These are phyloP conservation scores for Agapostemon virescens DNA, from an alignment of 2,888 invertebrate species.

Conservation along the genomic window DNA sequence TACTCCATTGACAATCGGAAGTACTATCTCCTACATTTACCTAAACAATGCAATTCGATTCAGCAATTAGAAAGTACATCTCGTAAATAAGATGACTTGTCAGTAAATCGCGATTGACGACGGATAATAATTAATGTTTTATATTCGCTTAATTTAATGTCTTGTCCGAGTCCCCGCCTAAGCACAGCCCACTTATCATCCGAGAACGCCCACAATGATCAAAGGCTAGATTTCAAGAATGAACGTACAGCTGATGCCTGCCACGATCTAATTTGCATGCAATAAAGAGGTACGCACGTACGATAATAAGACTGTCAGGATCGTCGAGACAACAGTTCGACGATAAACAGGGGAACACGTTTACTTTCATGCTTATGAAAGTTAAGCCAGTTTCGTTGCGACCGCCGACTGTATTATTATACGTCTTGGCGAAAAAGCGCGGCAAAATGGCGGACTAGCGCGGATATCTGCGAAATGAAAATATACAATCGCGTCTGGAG, in stretches of 20 bases:
- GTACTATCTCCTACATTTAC: background rate
- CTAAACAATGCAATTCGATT: background rate
- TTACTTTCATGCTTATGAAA: conserved; percentile 31
- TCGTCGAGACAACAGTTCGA: background rate
- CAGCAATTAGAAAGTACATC: background rate
- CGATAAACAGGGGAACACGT: conserved; percentile 9
- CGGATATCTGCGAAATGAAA: background rate
- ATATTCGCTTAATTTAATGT: background rate
- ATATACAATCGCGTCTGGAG: background rate
- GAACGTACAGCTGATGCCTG: background rate
- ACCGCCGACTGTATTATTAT: background rate
- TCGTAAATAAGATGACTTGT: background rate
- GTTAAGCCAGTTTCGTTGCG: conserved; percentile 13
- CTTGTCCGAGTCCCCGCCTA: background rate
- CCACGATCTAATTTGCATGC: background rate
- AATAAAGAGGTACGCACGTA: background rate
- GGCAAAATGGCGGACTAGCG: background rate
- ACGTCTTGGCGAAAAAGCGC: background rate
- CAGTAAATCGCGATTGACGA: background rate
- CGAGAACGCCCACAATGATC: background rate
- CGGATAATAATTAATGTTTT: background rate
- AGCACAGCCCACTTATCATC: background rate
- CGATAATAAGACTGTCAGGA: background rate
- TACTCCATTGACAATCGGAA: background rate
- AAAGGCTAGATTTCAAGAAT: background rate